phyloP scores from a whole-genome alignment of 2,797 vertebrate genomes.

The Eulemur albifrons region DNA sequence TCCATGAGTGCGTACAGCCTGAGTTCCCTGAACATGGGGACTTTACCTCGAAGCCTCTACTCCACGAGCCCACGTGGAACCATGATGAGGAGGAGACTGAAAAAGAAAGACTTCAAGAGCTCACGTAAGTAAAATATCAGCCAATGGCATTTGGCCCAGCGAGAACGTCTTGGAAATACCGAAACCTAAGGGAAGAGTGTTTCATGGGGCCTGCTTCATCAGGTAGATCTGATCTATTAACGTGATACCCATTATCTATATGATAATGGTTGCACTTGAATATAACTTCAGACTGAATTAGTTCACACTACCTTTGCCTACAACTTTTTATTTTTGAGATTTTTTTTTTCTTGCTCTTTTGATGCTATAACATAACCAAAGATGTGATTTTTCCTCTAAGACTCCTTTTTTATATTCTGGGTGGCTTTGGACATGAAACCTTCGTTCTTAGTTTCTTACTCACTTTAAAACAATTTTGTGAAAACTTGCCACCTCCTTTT shows the following conservation, averaged over 20 bases:
- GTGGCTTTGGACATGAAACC: neutral
- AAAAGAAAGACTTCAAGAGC: conserved; percentile 99
- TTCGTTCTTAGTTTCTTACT: conserved; percentile 29
- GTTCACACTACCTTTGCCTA: neutral
- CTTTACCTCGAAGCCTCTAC: conserved; percentile 96
- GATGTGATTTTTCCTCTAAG: neutral
- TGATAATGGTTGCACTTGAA: neutral
- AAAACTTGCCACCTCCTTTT: neutral
- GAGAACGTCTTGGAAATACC: neutral
- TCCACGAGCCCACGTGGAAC: conserved; percentile 97
- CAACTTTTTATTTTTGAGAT: neutral
- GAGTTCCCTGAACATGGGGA: conserved; percentile 97
- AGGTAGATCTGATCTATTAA: neutral
- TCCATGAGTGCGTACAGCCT: conserved; percentile 99
- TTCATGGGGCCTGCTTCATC: neutral
- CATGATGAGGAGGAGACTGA: conserved; percentile 95
- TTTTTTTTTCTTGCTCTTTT: conserved; percentile 41
- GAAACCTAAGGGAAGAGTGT: neutral
- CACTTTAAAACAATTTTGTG: neutral
- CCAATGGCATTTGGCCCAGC: neutral
- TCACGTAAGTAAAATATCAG: conserved; percentile 89
- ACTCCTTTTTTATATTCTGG: neutral
- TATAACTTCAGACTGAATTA: neutral
- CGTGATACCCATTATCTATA: too few species aligned
- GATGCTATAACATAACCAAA: conserved; percentile 12